phyloP scores from a whole-genome alignment of 2,113 vertebrate genomes.

The Pandion haliaetus region DNA sequence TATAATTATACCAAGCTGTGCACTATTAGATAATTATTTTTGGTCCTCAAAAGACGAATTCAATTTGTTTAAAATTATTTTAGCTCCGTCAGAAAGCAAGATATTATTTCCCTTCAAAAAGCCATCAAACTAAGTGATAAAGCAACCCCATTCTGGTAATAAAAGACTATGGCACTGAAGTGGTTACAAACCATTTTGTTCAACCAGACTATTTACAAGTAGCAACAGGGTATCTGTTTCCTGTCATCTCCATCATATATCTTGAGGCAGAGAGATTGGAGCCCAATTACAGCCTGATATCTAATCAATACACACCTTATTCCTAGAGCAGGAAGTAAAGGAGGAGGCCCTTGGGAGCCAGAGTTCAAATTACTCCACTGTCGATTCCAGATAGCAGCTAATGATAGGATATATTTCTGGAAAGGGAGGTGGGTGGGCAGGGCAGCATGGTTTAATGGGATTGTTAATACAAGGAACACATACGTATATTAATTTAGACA shows the following conservation, averaged over 20 bases:
- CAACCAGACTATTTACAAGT: conserved; percentile 88
- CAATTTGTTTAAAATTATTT: conserved; percentile 3
- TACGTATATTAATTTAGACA: conserved; percentile 59
- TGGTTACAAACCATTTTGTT: conserved; percentile 86
- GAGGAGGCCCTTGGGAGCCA: conserved; percentile 89
- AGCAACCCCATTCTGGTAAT: not conserved
- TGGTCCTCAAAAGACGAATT: conserved; percentile 24
- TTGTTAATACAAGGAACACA: conserved; percentile 64
- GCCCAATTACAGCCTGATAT: conserved; percentile 94
- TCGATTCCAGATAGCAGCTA: conserved; percentile 90
- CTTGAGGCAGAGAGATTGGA: conserved; percentile 86
- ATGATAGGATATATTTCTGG: conserved; percentile 84
- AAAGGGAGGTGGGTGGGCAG: conserved; percentile 47
- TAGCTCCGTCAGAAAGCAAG: not conserved
- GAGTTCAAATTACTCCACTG: conserved; percentile 93
- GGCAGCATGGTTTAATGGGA: conserved; percentile 47
- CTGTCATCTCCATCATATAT: conserved; percentile 92
- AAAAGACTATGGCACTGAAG: conserved; percentile 72
- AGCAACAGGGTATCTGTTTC: conserved; percentile 90
- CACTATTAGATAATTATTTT: conserved; percentile 42
- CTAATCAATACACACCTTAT: conserved; percentile 96
- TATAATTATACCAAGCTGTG: not conserved
- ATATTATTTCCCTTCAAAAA: not conserved
- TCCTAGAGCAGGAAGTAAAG: conserved; percentile 94
- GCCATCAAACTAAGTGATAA: not conserved